Evolutionary conservation across 2,797 vertebrate genomes (phyloP).

Genomic region (Sebastes aleutianus): DNA sequence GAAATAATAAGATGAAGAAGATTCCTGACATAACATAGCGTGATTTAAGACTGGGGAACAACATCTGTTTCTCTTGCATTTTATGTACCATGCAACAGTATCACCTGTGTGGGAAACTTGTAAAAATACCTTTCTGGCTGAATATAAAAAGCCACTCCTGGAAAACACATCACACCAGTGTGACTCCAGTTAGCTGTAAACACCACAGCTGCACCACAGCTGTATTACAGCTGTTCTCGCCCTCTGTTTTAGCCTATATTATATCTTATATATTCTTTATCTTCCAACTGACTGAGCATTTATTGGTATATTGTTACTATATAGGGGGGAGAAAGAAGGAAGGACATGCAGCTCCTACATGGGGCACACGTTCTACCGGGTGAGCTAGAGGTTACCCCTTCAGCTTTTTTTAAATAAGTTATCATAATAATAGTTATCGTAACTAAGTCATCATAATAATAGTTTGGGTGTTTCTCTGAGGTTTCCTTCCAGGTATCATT

Average conservation of each 20-base stretch:
- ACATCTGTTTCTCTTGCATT: conserved; percentile 22
- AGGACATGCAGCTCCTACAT: too few relatives aligned
- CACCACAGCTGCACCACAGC: not conserved
- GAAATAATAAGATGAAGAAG: not conserved
- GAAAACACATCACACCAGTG: not conserved
- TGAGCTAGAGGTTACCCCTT: too few relatives aligned
- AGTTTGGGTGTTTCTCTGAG: not conserved
- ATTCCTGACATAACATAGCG: not conserved
- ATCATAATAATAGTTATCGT: not conserved
- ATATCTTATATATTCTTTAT: not conserved
- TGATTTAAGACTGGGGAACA: not conserved
- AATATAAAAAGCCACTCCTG: not conserved
- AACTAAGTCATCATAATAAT: not conserved
- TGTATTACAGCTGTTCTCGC: not conserved
- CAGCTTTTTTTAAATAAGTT: not conserved
- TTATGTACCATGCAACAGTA: not conserved
- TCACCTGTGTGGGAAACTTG: conserved; percentile 19
- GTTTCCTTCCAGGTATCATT: not conserved
- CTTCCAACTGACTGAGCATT: not conserved
- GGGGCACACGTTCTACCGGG: too few relatives aligned
- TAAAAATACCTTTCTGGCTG: conserved; percentile 46
- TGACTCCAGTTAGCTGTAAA: not conserved
- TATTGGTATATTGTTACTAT: not conserved
- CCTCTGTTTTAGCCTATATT: not conserved
- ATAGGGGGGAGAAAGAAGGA: too few relatives aligned